Conservation (phyloP, 2,888 invertebrate genomes). For the Agrochola lota region DNA sequence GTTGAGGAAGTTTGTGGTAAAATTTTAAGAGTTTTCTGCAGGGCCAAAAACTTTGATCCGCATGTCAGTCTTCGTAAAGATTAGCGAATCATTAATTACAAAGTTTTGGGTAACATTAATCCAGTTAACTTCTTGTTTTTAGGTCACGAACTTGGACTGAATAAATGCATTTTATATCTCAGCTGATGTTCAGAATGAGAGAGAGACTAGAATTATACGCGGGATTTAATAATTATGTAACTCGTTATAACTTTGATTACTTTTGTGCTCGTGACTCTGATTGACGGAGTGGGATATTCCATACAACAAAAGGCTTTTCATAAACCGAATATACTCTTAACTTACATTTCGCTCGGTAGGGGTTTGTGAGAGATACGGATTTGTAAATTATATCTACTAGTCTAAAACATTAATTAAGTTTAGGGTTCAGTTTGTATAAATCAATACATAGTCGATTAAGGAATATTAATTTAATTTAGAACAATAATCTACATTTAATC, state of each 20-base stretch:
- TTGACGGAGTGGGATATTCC: slow-evolving; percentile 67
- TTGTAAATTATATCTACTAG: slow-evolving; percentile 35
- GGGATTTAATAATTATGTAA: slow-evolving; percentile 71
- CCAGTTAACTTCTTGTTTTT: slow-evolving; percentile 77
- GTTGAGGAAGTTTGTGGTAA: slow-evolving; percentile 35
- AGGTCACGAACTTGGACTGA: slow-evolving; percentile 68
- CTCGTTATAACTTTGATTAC: slow-evolving; percentile 78
- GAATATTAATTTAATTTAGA: slow-evolving; percentile 17
- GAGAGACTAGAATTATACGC: slow-evolving; percentile 47
- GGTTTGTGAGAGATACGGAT: slow-evolving; percentile 36
- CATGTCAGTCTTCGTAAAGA: slow-evolving; percentile 78
- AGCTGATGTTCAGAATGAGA: slow-evolving; percentile 54
- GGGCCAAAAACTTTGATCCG: slow-evolving; percentile 69
- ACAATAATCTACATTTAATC: slow-evolving; percentile 22
- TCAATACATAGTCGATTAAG: slow-evolving; percentile 21
- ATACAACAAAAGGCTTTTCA: slow-evolving; percentile 68
- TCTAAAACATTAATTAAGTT: slow-evolving; percentile 24
- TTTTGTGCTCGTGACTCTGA: slow-evolving; percentile 70
- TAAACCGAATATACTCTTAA: slow-evolving; percentile 49
- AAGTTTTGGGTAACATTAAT: slow-evolving; percentile 79
- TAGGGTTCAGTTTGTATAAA: slow-evolving; percentile 16
- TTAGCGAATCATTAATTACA: slow-evolving; percentile 83
- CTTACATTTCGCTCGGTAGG: slow-evolving; percentile 40
- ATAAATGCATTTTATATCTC: slow-evolving; percentile 71
- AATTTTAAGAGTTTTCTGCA: slow-evolving; percentile 50